Conservation (phyloP, 2,888 invertebrate genomes). For the Acrobasis repandana region DNA sequence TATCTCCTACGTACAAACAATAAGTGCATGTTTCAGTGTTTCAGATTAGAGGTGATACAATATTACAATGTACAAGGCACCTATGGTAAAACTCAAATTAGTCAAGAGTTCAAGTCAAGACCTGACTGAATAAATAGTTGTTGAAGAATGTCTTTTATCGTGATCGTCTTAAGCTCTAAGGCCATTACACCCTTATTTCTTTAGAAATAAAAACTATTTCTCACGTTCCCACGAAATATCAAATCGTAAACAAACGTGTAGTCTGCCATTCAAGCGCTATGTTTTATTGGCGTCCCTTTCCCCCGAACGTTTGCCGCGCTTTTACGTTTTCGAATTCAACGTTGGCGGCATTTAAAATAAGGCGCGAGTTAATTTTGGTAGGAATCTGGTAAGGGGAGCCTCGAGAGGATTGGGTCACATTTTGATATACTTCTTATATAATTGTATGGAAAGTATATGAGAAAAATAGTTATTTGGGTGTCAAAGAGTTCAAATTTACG, state of each 20-base stretch:
- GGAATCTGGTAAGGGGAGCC: slow-evolving; percentile 65
- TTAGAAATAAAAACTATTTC: slow-evolving; percentile 77
- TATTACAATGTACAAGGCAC: too few relatives aligned
- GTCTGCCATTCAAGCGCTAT: slow-evolving; percentile 67
- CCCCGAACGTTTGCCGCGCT: slow-evolving; percentile 77
- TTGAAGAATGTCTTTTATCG: slow-evolving; percentile 58
- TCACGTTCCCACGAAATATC: slow-evolving; percentile 63
- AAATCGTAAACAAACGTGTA: slow-evolving; percentile 78
- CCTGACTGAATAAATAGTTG: neutral
- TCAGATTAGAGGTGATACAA: too few relatives aligned
- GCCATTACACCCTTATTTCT: slow-evolving; percentile 61
- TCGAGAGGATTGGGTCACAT: slow-evolving; percentile 70
- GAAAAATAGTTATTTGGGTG: slow-evolving; percentile 50
- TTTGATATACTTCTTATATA: slow-evolving; percentile 78
- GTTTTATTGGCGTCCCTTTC: slow-evolving; percentile 82
- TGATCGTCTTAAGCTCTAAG: slow-evolving; percentile 54
- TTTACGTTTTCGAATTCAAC: slow-evolving; percentile 73
- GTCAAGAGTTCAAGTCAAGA: neutral
- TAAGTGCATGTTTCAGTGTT: too few relatives aligned
- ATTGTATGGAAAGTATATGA: slow-evolving; percentile 46
- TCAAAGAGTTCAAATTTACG: slow-evolving; percentile 37
- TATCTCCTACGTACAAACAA: too few relatives aligned
- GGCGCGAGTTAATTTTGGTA: slow-evolving; percentile 77
- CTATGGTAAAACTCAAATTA: neutral
- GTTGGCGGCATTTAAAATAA: slow-evolving; percentile 80